Percentiles rank a stretch among this genome's conserved stretches.
Evolutionary conservation across 2,888 invertebrate species (phyloP).

Genomic region (Drosophila silvestris): DNA sequence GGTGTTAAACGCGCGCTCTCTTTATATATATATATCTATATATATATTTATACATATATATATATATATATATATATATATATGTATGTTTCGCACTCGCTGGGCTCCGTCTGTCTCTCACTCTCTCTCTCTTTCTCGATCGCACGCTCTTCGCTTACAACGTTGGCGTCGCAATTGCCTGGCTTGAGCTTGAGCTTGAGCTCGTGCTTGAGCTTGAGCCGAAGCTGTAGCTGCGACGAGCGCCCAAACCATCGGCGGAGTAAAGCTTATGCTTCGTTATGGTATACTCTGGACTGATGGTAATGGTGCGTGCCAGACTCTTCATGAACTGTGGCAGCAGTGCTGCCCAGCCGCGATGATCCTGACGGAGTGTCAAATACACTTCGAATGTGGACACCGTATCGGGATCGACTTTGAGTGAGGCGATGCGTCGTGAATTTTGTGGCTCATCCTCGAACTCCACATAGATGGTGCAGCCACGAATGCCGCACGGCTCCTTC

Average conservation of each 20-base stretch:
- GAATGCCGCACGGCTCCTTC: conserved; percentile 82
- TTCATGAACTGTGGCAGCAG: conserved; percentile 83
- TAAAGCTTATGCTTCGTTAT: conserved; percentile 83
- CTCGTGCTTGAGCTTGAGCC: conserved; percentile 57
- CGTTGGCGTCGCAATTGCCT: conserved; percentile 74
- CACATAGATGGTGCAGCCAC: conserved; percentile 83
- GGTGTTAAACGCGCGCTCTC: conserved; percentile 61
- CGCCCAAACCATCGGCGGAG: conserved; percentile 70
- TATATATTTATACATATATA: conserved; percentile 1
- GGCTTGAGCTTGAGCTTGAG: conserved; percentile 64
- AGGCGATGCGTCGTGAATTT: conserved; percentile 82
- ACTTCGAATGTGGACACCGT: conserved; percentile 83
- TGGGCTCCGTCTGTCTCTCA: conserved; percentile 51
- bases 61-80: conserved; percentile 7
- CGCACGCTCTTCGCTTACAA: conserved; percentile 48
- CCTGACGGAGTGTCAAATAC: conserved; percentile 82
- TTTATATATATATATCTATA: conserved; percentile 5
- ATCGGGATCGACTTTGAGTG: conserved; percentile 80
- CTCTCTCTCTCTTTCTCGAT: conserved; percentile 23
- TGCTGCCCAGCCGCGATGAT: conserved; percentile 83
- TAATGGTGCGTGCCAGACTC: conserved; percentile 81
- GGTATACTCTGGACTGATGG: conserved; percentile 82
- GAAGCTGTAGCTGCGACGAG: conserved; percentile 71
- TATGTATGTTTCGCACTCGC: conserved; percentile 44
- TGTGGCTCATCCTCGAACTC: conserved; percentile 83